Conservation (phyloP, 2,113 vertebrate species). For the Oncorhynchus kisutch region DNA sequence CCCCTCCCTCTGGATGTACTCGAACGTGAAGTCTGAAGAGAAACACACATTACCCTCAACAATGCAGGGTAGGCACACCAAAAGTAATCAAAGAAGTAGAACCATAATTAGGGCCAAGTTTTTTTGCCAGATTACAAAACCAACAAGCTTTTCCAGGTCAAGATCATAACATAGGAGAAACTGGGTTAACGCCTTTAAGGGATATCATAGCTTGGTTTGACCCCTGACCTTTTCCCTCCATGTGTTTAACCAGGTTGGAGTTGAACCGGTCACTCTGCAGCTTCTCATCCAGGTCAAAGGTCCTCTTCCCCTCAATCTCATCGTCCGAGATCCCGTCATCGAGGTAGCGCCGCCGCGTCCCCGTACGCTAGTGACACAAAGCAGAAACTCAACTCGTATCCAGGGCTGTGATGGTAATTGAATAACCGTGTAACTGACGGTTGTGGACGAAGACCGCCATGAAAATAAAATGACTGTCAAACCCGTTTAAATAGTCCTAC, state of each 20-base stretch:
- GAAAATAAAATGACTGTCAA: too few species aligned
- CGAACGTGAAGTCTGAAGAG: slow-evolving; percentile 89
- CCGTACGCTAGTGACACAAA: slow-evolving; percentile 80
- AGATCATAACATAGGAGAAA: neutral
- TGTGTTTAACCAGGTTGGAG: slow-evolving; percentile 87
- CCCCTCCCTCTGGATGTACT: slow-evolving; percentile 93
- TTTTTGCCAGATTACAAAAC: too few species aligned
- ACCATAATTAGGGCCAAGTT: too few species aligned
- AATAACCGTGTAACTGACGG: too few species aligned
- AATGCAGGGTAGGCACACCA: slow-evolving; percentile 1
- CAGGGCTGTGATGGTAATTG: too few species aligned
- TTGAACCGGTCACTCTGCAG: slow-evolving; percentile 83
- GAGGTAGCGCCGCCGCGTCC: slow-evolving; percentile 90
- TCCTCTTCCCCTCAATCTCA: slow-evolving; percentile 96
- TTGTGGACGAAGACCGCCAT: too few species aligned
- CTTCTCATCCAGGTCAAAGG: slow-evolving; percentile 94
- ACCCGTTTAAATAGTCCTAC: too few species aligned
- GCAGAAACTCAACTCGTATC: neutral
- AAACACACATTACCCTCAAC: slow-evolving; percentile 1
- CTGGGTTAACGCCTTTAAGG: too few species aligned
- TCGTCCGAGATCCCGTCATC: slow-evolving; percentile 97
- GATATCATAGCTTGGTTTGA: neutral
- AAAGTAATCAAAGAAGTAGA: neutral
- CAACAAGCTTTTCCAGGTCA: neutral
- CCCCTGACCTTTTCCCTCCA: slow-evolving; percentile 93